Percentiles rank a stretch among this genome's conserved stretches.
Evolutionary conservation across 2,888 invertebrate genomes (phyloP).

Genomic region (Caenorhabditis macrosperma): DNA sequence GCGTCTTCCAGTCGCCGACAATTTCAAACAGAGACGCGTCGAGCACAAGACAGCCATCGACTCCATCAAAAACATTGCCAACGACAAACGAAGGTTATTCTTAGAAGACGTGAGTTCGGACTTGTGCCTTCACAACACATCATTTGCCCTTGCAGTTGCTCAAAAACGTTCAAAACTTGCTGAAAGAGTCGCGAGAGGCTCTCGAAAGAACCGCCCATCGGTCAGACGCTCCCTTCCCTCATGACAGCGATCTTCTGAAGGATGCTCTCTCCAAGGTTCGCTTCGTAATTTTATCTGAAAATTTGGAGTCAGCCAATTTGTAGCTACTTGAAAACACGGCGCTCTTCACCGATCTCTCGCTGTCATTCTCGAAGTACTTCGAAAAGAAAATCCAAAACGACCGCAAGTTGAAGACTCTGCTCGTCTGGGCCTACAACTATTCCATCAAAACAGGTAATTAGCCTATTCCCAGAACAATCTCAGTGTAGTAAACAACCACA

Average conservation of each 20-base stretch:
- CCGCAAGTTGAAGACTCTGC: constrained; percentile 58
- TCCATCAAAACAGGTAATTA: constrained; percentile 49
- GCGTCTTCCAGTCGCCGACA: constrained; percentile 36
- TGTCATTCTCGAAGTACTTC: constrained; percentile 49
- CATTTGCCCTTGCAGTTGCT: too few species aligned
- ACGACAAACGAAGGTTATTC: constrained; percentile 43
- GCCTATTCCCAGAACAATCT: not conserved
- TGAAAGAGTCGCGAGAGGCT: constrained; percentile 50
- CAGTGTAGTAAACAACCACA: not conserved
- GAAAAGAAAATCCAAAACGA: constrained; percentile 56
- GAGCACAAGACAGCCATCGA: constrained; percentile 51
- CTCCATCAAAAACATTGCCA: constrained; percentile 47
- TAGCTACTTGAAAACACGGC: constrained; percentile 64
- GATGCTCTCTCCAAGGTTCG: constrained; percentile 55
- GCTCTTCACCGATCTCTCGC: constrained; percentile 61
- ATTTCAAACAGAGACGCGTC: constrained; percentile 38
- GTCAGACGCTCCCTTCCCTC: constrained; percentile 56
- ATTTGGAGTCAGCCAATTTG: too few species aligned
- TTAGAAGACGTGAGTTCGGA: constrained; percentile 53
- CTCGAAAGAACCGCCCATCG: constrained; percentile 56
- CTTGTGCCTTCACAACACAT: not conserved
- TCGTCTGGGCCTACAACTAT: constrained; percentile 64
- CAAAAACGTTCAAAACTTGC: constrained; percentile 54
- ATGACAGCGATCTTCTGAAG: constrained; percentile 57
- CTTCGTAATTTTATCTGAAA: not conserved